These are phyloP conservation scores for Drosophila mauritiana DNA, from an alignment of 1,140 invertebrate genomes.

Conservation along the genomic window DNA sequence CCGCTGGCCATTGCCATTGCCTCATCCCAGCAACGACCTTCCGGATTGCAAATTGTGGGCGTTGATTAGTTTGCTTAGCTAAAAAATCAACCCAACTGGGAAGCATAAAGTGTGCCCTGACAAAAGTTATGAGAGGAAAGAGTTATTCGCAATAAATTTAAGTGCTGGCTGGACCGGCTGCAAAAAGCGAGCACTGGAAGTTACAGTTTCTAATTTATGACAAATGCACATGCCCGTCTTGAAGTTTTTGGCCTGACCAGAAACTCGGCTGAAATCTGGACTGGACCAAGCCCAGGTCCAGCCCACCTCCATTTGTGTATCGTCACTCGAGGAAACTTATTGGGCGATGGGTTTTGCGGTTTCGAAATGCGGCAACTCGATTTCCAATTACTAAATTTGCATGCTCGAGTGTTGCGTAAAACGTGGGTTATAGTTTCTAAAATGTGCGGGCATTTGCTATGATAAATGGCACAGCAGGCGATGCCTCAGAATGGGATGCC, in stretches of 20 bases:
- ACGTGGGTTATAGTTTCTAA: conserved; percentile 44
- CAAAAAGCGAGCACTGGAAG: conserved; percentile 49
- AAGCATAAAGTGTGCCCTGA: conserved; percentile 36
- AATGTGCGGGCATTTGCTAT: conserved; percentile 43
- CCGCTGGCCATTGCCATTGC: conserved; percentile 46
- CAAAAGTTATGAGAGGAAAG: conserved; percentile 51
- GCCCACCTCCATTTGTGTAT: conserved; percentile 33
- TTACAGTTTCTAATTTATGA: conserved; percentile 83
- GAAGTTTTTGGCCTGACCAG: conserved; percentile 61
- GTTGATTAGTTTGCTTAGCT: conserved; percentile 76
- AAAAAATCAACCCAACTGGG: conserved; percentile 55
- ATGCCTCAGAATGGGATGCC: conserved; percentile 1
- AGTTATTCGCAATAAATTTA: conserved; percentile 82
- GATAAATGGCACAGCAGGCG: conserved; percentile 61
- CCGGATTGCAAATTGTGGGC: conserved; percentile 53
- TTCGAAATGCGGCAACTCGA: conserved; percentile 59
- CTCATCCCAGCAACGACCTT: conserved; percentile 31
- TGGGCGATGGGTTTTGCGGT: conserved; percentile 70
- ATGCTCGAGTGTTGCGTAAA: conserved; percentile 65
- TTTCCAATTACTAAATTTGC: conserved; percentile 80
- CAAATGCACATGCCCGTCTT: conserved; percentile 78
- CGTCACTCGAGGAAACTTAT: conserved; percentile 58
- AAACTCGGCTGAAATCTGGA: conserved; percentile 37
- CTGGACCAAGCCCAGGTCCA: conserved; percentile 34
- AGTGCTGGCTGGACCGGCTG: conserved; percentile 52